Evolutionary conservation across 2,888 invertebrate species (phyloP), one percentile per base, ranked within the genome.

Genomic region (Macropis europaea): DNA sequence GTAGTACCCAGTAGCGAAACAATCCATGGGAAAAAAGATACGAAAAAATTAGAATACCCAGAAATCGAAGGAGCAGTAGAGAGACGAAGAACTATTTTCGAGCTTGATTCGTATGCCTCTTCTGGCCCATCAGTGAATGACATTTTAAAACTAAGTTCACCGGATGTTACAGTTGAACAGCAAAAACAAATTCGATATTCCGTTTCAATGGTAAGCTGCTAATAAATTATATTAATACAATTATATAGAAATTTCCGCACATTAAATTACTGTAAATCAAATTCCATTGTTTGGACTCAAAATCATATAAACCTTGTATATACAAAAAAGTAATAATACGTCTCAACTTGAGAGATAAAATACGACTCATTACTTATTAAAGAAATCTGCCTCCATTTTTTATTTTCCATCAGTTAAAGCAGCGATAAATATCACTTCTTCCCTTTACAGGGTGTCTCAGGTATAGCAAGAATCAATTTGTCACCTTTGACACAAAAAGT

Each of bases 401-500:
- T 24, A 6, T 1, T 24, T 47, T 47, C n/a, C 26, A 1, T 5
- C 15, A 47, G 1, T 6, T 26, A n/a, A 38, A 24, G 22, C 2
- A 17, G 2, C 24, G 9, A 1, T 24, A 42, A 42, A 9, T 42
- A 19, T n/a, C 6, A 11, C 9, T 4, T 5, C 2, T 34, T 11
- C 13, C 2, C n/a, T 15, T 24, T 32, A 7, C 40, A 86, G 84
- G 81, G 83, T 52, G 61, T 93, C 0, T 91, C 92, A 19, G 94
- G 94, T 1, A 92, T 94, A 4, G 85, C 89, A 38, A 92, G 91
- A 81, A 82, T 94, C 7, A 80, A 90, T 11, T 72, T 94, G 26
- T 91, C 92, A 2, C 92, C 92, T 76, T 89, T 92, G 74, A 93
- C 93, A 11, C 94, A 94, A 84, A 90, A 91, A 73, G 91, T 92